phyloP scores from a whole-genome alignment of 2,888 invertebrate species.

The Drosophila testacea region DNA sequence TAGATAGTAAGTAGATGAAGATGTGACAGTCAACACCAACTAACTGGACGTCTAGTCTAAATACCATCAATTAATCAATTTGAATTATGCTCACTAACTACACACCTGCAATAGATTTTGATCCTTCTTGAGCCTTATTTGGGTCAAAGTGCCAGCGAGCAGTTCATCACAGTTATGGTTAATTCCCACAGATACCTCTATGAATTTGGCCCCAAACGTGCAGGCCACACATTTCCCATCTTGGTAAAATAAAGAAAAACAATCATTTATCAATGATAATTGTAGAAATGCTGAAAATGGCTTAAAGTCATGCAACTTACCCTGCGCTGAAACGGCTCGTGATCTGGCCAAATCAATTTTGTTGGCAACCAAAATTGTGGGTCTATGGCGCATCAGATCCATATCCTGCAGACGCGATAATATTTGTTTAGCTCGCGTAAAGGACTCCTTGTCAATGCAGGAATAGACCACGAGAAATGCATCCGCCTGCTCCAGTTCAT shows the following conservation, averaged over 20 bases:
- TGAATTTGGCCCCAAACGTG: constrained; percentile 96
- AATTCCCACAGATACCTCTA: constrained; percentile 97
- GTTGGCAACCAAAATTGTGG: constrained; percentile 95
- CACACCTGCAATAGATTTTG: constrained; percentile 86
- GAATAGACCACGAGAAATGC: constrained; percentile 96
- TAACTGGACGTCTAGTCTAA: constrained; percentile 28
- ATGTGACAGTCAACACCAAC: constrained; percentile 28
- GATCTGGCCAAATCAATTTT: constrained; percentile 97
- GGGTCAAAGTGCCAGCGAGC: constrained; percentile 95
- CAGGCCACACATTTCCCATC: constrained; percentile 97
- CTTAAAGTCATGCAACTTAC: constrained; percentile 86
- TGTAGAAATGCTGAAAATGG: constrained; percentile 27
- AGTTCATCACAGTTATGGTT: constrained; percentile 99
- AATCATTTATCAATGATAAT: neutral
- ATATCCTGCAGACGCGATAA: constrained; percentile 91
- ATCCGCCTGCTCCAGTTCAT: constrained; percentile 91
- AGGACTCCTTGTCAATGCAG: constrained; percentile 95
- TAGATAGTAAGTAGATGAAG: constrained; percentile 14
- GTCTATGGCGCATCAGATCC: constrained; percentile 91
- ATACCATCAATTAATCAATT: constrained; percentile 27
- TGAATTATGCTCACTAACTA: constrained; percentile 10
- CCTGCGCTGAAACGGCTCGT: constrained; percentile 95
- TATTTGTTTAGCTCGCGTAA: constrained; percentile 92
- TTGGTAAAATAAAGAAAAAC: constrained; percentile 80
- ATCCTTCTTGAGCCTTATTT: constrained; percentile 93